phyloP scores from a whole-genome alignment of 2,113 vertebrate species.

The Xenopus laevis region DNA sequence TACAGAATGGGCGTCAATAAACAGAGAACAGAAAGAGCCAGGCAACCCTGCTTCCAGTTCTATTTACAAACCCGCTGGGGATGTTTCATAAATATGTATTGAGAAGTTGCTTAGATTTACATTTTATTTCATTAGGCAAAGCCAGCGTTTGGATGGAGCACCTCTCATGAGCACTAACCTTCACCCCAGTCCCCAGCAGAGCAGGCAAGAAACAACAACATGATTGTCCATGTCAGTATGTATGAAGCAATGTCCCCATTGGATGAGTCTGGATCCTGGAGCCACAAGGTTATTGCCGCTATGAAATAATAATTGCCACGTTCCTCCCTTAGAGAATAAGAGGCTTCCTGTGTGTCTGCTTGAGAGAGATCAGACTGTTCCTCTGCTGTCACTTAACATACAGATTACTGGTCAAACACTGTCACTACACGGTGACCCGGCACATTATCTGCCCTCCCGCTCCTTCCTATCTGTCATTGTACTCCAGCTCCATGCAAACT shows the following conservation, averaged over 20 bases:
- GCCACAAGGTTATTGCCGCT: slow-evolving; percentile 15
- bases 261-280: neutral
- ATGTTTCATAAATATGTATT: no score
- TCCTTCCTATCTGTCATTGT: slow-evolving; percentile 10
- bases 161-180: no score
- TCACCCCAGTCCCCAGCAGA: no score
- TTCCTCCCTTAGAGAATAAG: neutral
- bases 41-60: no score
- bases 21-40: no score
- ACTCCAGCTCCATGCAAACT: slow-evolving; percentile 3
- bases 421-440: neutral
- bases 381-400: neutral
- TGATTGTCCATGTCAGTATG: no score
- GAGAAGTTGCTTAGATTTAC: no score
- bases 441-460: neutral
- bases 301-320: slow-evolving; percentile 15
- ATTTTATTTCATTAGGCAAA: no score
- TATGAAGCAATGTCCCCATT: neutral
- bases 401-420: neutral
- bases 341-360: neutral
- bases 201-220: no score
- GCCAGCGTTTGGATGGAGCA: no score
- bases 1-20: no score
- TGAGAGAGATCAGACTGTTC: neutral
- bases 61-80: no score